Base-by-base conservation (phyloP, 1,140 invertebrate genomes). In the Diprion similis region DNA sequence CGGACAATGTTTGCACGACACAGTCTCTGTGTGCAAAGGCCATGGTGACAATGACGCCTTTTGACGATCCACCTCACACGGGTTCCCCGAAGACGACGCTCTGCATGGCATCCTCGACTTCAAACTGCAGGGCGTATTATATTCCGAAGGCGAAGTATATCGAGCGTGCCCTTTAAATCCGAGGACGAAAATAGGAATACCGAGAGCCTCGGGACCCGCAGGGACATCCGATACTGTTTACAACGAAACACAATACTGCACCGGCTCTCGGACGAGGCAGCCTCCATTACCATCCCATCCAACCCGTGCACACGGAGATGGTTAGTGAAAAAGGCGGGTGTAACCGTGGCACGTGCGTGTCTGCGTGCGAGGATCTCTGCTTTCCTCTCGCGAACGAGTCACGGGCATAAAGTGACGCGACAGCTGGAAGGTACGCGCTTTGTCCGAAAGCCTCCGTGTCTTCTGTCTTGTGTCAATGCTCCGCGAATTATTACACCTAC, bases 211-310 rank as follows among this genome's bases (percentile, higher is more conserved):
- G 24, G 24, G 24, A 37, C 24, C 24, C 24, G 24, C 24, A 37
- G 51, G 48, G 51, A 59, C 51, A 59, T 59, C 51, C 51, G 51
- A 59, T 59, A 59, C 51, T 59, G 51, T 59, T 59, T 59, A 59
- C 51, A 17, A 59, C 11, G 51, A 59, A 59, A 59, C 51, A 9
- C 51, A 59, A 59, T 59, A 59, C 24, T 37, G 24, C 51, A 59
- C 51, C 51, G 51, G 51, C 11, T 59, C 51, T 59, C 51, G 24
- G 24, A 6, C 24, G 24, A 37, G 24, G 24, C 51, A 59, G 51
- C 51, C 51, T 4, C 6, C n/a, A 59, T 59, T 59, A 9, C n/a
- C 24, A 6, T 37, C 2, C 24, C 2, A 37, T n/a, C n/a, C 11
- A 59, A 59, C 6, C 48, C 15, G 11, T 59, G 51, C 51, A 17